These are phyloP conservation scores for Catocala fraxini DNA, from an alignment of 2,888 invertebrate species.

Conservation along the genomic window DNA sequence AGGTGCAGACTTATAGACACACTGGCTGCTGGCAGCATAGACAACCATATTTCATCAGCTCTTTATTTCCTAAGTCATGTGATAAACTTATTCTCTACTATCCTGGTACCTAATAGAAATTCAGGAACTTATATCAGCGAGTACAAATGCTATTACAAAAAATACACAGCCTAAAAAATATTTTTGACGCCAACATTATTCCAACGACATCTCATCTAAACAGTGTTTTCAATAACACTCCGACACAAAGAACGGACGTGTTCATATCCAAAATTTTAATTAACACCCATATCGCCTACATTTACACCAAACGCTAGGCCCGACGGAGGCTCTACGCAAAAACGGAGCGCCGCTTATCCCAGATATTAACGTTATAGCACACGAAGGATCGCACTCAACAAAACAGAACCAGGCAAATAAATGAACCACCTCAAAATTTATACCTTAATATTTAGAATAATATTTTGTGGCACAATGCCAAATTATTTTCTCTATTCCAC, in stretches of 20 bases:
- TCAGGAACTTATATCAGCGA: too few species aligned
- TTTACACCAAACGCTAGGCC: conserved; percentile 4
- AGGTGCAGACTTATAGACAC: too few species aligned
- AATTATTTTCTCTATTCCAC: conserved; percentile 43
- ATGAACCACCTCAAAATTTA: conserved; percentile 37
- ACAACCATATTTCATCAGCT: too few species aligned
- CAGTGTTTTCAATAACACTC: background rate
- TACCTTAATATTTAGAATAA: conserved; percentile 38
- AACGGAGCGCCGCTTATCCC: conserved; percentile 54
- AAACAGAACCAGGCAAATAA: conserved; percentile 47
- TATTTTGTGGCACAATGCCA: conserved; percentile 29
- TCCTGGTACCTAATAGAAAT: too few species aligned
- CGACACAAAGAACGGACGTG: background rate
- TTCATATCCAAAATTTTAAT: conserved; percentile 12
- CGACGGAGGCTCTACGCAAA: conserved; percentile 48
- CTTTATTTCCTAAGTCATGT: too few species aligned
- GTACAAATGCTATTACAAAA: background rate
- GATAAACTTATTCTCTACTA: too few species aligned
- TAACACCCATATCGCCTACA: conserved; percentile 16
- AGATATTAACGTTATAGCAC: conserved; percentile 56
- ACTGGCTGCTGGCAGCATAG: too few species aligned
- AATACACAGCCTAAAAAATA: background rate
- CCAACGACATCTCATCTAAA: background rate
- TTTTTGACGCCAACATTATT: too few species aligned
- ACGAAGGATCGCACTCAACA: conserved; percentile 55